phyloP scores from a whole-genome alignment of 2,888 invertebrate species.

The Scaptomyza parva region DNA sequence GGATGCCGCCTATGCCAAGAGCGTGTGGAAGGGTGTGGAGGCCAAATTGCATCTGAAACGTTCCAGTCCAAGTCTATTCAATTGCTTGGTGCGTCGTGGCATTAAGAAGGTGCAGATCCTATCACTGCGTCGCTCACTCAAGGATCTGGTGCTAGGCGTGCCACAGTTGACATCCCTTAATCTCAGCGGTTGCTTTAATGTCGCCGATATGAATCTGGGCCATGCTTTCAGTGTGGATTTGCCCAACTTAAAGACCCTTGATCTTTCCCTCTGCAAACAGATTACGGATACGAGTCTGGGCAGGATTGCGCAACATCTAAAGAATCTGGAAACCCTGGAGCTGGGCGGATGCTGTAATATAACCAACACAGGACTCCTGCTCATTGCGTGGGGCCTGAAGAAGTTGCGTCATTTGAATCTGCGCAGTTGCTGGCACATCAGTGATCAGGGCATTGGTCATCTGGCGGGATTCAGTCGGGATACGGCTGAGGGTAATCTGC shows the following conservation, averaged over 20 bases:
- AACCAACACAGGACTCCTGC: slow-evolving; percentile 93
- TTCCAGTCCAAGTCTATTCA: slow-evolving; percentile 93
- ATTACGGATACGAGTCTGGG: slow-evolving; percentile 95
- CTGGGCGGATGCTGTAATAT: slow-evolving; percentile 96
- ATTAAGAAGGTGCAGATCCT: slow-evolving; percentile 95
- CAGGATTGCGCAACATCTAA: slow-evolving; percentile 92
- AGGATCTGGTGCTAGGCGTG: slow-evolving; percentile 94
- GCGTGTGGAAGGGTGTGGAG: slow-evolving; percentile 97
- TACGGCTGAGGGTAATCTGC: slow-evolving; percentile 89
- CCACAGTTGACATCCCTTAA: slow-evolving; percentile 95
- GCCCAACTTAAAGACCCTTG: slow-evolving; percentile 91
- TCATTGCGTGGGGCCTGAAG: slow-evolving; percentile 94
- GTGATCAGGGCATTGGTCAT: slow-evolving; percentile 95
- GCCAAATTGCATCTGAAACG: slow-evolving; percentile 94
- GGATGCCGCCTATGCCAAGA: slow-evolving; percentile 95
- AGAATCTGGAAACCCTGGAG: slow-evolving; percentile 94
- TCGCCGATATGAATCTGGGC: slow-evolving; percentile 93
- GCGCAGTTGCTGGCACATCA: slow-evolving; percentile 96
- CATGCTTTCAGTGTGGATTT: slow-evolving; percentile 92
- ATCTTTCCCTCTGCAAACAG: slow-evolving; percentile 97
- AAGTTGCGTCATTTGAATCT: slow-evolving; percentile 93
- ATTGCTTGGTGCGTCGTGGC: slow-evolving; percentile 93
- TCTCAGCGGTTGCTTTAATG: slow-evolving; percentile 96
- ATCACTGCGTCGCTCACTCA: slow-evolving; percentile 91
- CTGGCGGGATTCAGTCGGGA: slow-evolving; percentile 90